A percentile compares a stretch with the other conserved stretches of the same genome.
phyloP scores from a whole-genome alignment of 2,888 invertebrate genomes.

The Drosophila kuntzei region DNA sequence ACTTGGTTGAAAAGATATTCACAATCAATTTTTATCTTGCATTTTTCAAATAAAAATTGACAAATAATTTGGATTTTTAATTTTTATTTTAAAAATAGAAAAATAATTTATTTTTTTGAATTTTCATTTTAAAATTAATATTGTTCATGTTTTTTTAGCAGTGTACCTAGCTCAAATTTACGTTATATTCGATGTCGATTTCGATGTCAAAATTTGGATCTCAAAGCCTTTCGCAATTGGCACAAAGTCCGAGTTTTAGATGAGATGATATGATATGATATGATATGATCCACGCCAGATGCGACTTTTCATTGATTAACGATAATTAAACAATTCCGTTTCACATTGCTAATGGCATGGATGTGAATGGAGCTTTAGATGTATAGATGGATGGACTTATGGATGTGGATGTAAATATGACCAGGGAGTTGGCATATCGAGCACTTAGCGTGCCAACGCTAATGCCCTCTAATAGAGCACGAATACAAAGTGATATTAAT shows the following conservation, averaged over 20 bases:
- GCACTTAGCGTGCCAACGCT: slow-evolving; percentile 66
- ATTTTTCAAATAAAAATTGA: no score
- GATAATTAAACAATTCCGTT: slow-evolving; percentile 62
- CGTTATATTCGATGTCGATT: no score
- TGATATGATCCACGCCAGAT: slow-evolving; percentile 4
- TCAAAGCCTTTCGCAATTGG: slow-evolving; percentile 48
- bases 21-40: no score
- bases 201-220: slow-evolving; percentile 16
- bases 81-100: no score
- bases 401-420: slow-evolving; percentile 10
- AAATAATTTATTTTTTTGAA: no score
- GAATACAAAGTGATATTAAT: slow-evolving; percentile 64
- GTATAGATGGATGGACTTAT: slow-evolving; percentile 4
- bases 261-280: not conserved
- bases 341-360: slow-evolving; percentile 44
- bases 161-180: not conserved
- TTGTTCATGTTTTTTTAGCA: no score
- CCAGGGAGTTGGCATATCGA: slow-evolving; percentile 42
- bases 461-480: slow-evolving; percentile 68
- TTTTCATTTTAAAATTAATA: no score
- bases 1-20: no score
- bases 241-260: slow-evolving; percentile 16
- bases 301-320: slow-evolving; percentile 54
- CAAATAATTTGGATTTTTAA: no score
- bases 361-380: slow-evolving; percentile 41